Evolutionary conservation across 2,888 invertebrate species (phyloP).

Genomic region (Crocallis elinguaria): DNA sequence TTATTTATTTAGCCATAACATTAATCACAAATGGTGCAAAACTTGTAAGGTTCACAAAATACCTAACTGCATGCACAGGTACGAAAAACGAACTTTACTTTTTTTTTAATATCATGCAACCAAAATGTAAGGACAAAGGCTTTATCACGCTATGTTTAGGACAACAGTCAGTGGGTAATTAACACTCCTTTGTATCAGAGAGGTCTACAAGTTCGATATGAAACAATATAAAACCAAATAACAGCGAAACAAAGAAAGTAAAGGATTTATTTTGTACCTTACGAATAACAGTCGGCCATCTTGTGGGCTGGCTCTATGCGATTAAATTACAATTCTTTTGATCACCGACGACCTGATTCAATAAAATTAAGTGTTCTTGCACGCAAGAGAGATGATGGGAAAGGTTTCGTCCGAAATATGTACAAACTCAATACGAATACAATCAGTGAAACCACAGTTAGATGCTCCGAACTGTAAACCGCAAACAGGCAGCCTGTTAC

Average conservation of each 20-base stretch:
- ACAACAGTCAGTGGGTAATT: slow-evolving; percentile 31
- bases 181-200: slow-evolving; percentile 40
- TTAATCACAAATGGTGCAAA: slow-evolving; percentile 21
- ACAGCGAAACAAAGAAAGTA: slow-evolving; percentile 49
- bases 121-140: slow-evolving; percentile 68
- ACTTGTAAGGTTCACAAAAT: slow-evolving; percentile 34
- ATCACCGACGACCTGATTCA: slow-evolving; percentile 61
- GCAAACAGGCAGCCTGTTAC: slow-evolving; percentile 69
- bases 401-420: slow-evolving; percentile 51
- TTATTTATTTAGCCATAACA: neutral
- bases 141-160: slow-evolving; percentile 37
- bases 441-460: slow-evolving; percentile 56
- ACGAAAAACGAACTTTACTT: slow-evolving; percentile 45
- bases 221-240: slow-evolving; percentile 42
- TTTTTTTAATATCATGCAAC: slow-evolving; percentile 52
- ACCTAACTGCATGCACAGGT: slow-evolving; percentile 19
- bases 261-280: slow-evolving; percentile 76
- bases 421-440: slow-evolving; percentile 51
- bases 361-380: slow-evolving; percentile 52
- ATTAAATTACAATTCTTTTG: slow-evolving; percentile 66
- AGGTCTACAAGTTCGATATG: slow-evolving; percentile 37
- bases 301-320: slow-evolving; percentile 84
- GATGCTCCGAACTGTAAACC: slow-evolving; percentile 71
- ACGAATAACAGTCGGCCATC: slow-evolving; percentile 84
- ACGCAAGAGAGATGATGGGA: slow-evolving; percentile 49